Percentiles rank a stretch among this genome's conserved stretches.
Evolutionary conservation across 2,113 vertebrate genomes (phyloP).

Genomic region (Bufo gargarizans): DNA sequence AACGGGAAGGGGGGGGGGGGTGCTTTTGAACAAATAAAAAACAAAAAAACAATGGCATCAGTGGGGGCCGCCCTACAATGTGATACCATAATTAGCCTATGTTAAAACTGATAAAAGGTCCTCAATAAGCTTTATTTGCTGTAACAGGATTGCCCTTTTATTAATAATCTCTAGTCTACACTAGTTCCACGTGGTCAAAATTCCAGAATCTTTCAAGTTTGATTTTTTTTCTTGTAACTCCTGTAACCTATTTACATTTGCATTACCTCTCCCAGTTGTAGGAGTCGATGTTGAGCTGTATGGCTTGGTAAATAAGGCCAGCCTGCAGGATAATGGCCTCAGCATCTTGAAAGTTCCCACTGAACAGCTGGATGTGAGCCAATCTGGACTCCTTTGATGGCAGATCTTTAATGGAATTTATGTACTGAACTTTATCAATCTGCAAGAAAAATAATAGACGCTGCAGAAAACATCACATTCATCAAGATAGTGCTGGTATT

Average conservation of each 20-base stretch:
- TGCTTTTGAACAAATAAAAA: too few relatives aligned
- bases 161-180: not conserved
- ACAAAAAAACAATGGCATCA: too few relatives aligned
- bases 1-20: too few relatives aligned
- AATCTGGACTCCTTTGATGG: conserved; percentile 90
- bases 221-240: not conserved
- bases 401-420: conserved; percentile 88
- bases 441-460: conserved; percentile 63
- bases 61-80: too few relatives aligned
- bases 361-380: conserved; percentile 89
- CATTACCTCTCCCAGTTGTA: conserved; percentile 95
- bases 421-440: conserved; percentile 92
- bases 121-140: too few relatives aligned
- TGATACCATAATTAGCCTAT: too few relatives aligned
- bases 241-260: not conserved
- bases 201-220: too few relatives aligned
- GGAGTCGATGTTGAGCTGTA: conserved; percentile 89
- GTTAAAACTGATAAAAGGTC: too few relatives aligned
- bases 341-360: conserved; percentile 88
- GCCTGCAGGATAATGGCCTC: conserved; percentile 86
- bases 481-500: conserved; percentile 46
- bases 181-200: not conserved
- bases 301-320: conserved; percentile 90
- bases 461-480: conserved; percentile 6
- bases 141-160: too few relatives aligned